These are phyloP conservation scores for Pocillopora grandis DNA, from an alignment of 92 coral and sea anemone genomes.

Conservation along the genomic window DNA sequence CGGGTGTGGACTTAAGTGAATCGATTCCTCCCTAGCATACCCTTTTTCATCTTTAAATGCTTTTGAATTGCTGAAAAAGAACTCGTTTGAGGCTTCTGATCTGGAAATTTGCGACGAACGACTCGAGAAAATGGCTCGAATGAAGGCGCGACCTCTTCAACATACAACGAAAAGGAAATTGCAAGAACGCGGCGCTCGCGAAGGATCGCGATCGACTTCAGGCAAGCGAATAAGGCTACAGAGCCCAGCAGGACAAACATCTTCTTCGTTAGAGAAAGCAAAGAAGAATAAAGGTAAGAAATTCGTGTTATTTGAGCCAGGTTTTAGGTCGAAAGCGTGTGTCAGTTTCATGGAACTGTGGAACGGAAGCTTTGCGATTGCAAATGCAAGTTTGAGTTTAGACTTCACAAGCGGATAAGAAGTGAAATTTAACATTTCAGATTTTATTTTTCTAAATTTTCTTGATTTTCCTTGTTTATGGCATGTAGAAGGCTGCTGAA, in stretches of 20 bases:
- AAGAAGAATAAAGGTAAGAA: conserved; percentile 35
- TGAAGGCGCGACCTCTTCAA: conserved; percentile 32
- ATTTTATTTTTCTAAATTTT: no score
- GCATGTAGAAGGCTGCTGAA: no score
- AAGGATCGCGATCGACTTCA: conserved; percentile 18
- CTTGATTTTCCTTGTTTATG: no score
- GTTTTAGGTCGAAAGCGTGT: neutral
- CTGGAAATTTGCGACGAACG: neutral
- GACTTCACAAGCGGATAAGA: neutral
- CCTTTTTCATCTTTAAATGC: neutral
- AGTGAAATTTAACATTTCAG: neutral
- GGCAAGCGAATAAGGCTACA: conserved; percentile 35
- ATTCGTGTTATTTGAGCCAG: neutral
- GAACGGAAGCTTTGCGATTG: conserved; percentile 8
- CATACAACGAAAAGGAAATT: conserved; percentile 39
- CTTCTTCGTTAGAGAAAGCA: conserved; percentile 14
- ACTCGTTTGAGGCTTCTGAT: neutral
- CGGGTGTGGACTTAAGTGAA: conserved; percentile 35
- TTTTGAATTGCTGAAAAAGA: neutral
- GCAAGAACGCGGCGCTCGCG: conserved; percentile 39
- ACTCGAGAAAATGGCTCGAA: conserved; percentile 29
- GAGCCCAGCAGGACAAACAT: conserved; percentile 12
- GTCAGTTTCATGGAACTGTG: conserved; percentile 23
- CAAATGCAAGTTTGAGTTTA: neutral
- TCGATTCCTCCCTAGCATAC: neutral